phyloP scores from a whole-genome alignment of 2,113 vertebrate species.

The Trematocara marginatum region DNA sequence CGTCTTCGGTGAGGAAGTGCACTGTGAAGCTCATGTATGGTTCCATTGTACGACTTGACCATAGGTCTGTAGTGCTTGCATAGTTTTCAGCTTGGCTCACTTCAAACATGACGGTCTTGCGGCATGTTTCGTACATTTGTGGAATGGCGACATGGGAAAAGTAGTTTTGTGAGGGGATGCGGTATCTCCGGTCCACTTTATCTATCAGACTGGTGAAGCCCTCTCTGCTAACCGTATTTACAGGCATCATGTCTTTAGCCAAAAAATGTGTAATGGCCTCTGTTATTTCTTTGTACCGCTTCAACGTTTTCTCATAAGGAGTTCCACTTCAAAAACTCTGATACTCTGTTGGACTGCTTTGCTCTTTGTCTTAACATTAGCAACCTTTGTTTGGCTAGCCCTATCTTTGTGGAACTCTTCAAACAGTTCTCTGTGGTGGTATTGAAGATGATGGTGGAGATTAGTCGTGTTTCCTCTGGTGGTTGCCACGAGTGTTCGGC shows the following conservation, averaged over 20 bases:
- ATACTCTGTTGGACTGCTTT: accelerated
- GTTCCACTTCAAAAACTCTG: neutral
- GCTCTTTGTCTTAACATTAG: neutral
- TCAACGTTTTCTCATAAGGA: neutral
- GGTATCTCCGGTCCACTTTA: accelerated
- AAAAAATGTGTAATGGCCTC: neutral
- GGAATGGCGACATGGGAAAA: neutral
- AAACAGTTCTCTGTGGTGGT: neutral
- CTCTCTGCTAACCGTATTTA: accelerated
- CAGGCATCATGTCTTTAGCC: accelerated
- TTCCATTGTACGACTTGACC: too few species aligned
- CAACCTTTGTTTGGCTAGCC: neutral
- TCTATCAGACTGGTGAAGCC: neutral
- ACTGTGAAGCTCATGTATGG: too few species aligned
- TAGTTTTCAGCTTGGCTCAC: neutral
- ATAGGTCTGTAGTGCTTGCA: neutral
- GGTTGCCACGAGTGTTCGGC: neutral
- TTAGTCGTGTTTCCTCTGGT: neutral
- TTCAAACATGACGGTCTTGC: neutral
- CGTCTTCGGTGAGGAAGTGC: too few species aligned
- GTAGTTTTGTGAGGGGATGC: neutral
- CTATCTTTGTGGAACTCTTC: neutral
- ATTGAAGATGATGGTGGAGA: neutral
- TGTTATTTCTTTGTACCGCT: accelerated
- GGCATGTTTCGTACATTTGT: neutral